These are phyloP conservation scores for Balaeniceps rex DNA, from an alignment of 2,113 vertebrate species.

Conservation along the genomic window DNA sequence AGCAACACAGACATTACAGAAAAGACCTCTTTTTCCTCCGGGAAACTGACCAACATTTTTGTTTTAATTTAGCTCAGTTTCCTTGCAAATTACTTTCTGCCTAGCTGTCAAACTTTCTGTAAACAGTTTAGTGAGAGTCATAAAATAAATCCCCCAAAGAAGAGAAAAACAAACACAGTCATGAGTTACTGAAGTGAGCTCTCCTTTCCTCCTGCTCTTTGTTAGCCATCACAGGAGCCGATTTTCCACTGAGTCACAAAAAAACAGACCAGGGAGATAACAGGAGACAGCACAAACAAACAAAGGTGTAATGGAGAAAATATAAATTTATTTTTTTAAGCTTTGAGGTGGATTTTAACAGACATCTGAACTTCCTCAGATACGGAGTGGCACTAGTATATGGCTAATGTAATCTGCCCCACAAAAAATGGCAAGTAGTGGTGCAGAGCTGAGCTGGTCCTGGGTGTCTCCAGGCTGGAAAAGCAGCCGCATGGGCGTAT, in stretches of 20 bases:
- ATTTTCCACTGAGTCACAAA: slow-evolving; percentile 19
- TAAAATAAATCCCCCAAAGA: slow-evolving; percentile 41
- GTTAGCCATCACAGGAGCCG: neutral
- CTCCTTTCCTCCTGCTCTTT: neutral
- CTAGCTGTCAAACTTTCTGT: neutral
- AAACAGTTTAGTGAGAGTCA: slow-evolving; percentile 29
- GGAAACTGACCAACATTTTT: neutral
- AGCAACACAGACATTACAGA: neutral
- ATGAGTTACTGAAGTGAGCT: neutral
- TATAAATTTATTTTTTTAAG: neutral
- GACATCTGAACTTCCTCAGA: neutral
- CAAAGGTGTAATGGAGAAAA: neutral
- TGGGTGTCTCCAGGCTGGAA: neutral
- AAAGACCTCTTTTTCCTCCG: neutral
- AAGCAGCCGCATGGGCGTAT: neutral
- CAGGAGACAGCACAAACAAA: neutral
- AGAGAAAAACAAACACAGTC: slow-evolving; percentile 5
- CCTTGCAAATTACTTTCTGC: slow-evolving; percentile 23
- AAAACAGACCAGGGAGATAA: neutral
- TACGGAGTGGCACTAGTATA: neutral
- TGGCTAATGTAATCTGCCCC: neutral
- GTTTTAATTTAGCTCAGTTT: neutral
- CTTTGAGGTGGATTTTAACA: neutral
- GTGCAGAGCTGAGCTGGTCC: neutral
- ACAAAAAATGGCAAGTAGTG: neutral